These are phyloP conservation scores for Python bivittatus DNA, from an alignment of 2,113 vertebrate species.

Conservation along the genomic window DNA sequence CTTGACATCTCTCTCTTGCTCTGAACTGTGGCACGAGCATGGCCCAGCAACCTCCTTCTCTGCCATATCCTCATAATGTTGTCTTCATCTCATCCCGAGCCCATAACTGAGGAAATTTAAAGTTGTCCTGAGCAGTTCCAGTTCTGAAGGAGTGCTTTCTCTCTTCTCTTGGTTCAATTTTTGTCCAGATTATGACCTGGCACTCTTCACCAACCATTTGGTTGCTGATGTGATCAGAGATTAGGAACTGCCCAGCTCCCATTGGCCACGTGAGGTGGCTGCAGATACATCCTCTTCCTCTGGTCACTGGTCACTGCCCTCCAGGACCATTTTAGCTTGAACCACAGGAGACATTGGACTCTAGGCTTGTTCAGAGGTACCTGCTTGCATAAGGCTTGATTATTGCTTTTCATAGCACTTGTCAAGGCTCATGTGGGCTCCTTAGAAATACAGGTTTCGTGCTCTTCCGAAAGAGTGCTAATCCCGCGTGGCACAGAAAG, in stretches of 20 bases:
- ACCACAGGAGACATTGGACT: not conserved
- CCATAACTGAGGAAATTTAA: not conserved
- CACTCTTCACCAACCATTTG: not conserved
- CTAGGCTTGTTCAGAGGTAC: not conserved
- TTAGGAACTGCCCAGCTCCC: not conserved
- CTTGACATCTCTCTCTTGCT: not conserved
- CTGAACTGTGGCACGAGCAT: not conserved
- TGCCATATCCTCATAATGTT: not conserved
- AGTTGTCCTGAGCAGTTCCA: not conserved
- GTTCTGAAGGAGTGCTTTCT: not conserved
- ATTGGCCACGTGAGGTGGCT: not conserved
- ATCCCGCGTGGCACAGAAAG: not conserved
- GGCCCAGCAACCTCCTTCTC: not conserved
- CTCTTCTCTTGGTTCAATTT: not conserved
- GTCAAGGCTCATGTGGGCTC: not conserved
- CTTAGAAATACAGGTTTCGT: not conserved
- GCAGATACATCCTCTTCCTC: not conserved
- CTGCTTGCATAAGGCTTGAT: not conserved
- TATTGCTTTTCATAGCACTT: not conserved
- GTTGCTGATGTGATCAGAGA: not conserved
- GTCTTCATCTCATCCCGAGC: not conserved
- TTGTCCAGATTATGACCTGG: not conserved
- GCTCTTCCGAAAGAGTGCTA: not conserved
- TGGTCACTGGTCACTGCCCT: not conserved
- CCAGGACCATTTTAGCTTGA: not conserved